These are phyloP conservation scores for Holothuria scabra DNA, from an alignment of 53 echinoderm and acorn worm species.

Conservation along the genomic window DNA sequence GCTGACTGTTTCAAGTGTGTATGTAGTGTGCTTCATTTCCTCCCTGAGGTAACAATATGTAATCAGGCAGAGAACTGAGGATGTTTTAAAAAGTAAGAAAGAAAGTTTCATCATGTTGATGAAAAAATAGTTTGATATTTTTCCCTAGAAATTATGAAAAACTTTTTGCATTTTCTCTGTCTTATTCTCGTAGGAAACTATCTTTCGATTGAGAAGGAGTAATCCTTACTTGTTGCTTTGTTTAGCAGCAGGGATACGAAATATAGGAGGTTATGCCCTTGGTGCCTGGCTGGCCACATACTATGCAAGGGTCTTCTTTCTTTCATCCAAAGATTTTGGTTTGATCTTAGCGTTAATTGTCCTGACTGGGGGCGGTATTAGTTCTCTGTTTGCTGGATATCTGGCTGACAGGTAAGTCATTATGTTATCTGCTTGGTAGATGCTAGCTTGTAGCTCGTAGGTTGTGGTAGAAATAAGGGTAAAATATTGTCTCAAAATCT, in stretches of 20 bases:
- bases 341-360: constrained; percentile 65
- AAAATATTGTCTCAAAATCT: no score
- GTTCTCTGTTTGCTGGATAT: constrained; percentile 59
- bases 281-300: constrained; percentile 82
- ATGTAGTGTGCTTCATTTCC: no score
- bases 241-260: constrained; percentile 60
- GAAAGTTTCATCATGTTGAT: no score
- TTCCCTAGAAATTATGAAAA: no score
- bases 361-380: constrained; percentile 63
- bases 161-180: not conserved
- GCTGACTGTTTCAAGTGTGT: no score
- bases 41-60: no score
- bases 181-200: constrained; percentile 58
- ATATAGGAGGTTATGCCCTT: constrained; percentile 64
- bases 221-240: constrained; percentile 68
- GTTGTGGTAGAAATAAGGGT: no score
- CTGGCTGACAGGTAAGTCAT: constrained; percentile 74
- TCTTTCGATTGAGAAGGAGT: constrained; percentile 41
- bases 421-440: not conserved
- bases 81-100: no score
- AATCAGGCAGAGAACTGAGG: no score
- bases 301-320: constrained; percentile 59
- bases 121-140: no score
- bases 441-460: no score
- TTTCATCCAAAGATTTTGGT: constrained; percentile 61